Percentiles rank a stretch among this genome's conserved stretches.
Conservation (phyloP, 2,113 vertebrate genomes). For the Lagopus muta region DNA sequence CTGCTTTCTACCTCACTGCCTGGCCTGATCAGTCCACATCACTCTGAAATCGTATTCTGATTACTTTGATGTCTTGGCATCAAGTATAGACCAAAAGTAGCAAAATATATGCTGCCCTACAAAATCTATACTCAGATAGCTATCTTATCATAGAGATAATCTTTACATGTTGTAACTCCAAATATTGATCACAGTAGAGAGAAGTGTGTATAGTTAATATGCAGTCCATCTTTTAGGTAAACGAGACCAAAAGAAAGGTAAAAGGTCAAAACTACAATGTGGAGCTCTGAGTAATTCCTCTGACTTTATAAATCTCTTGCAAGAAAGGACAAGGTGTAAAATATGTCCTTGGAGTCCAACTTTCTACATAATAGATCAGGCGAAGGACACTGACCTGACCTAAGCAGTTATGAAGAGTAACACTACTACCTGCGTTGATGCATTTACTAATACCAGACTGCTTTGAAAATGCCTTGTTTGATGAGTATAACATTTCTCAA, state of each 20-base stretch:
- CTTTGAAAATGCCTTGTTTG: not conserved
- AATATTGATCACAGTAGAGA: slow-evolving; percentile 27
- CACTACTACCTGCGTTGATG: not conserved
- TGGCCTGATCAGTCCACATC: not conserved
- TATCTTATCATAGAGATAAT: not conserved
- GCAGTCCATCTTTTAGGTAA: slow-evolving; percentile 42
- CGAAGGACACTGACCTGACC: not conserved
- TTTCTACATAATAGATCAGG: rapidly evolving
- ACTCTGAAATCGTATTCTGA: not conserved
- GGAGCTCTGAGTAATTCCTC: not conserved
- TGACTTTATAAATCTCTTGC: not conserved
- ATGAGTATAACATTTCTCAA: not conserved
- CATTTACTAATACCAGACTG: not conserved
- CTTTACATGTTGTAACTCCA: not conserved
- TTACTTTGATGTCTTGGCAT: not conserved
- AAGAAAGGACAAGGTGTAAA: not conserved
- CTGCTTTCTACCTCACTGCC: not conserved
- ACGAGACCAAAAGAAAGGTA: not conserved
- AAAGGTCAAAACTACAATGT: slow-evolving; percentile 43
- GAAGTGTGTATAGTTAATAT: slow-evolving; percentile 21
- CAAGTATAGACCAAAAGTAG: not conserved
- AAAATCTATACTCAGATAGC: not conserved
- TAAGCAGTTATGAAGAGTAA: not conserved
- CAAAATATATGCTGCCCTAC: not conserved
- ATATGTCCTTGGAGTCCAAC: not conserved